Base-by-base conservation (phyloP, 2,113 vertebrate genomes). In the Helogale parvula region DNA sequence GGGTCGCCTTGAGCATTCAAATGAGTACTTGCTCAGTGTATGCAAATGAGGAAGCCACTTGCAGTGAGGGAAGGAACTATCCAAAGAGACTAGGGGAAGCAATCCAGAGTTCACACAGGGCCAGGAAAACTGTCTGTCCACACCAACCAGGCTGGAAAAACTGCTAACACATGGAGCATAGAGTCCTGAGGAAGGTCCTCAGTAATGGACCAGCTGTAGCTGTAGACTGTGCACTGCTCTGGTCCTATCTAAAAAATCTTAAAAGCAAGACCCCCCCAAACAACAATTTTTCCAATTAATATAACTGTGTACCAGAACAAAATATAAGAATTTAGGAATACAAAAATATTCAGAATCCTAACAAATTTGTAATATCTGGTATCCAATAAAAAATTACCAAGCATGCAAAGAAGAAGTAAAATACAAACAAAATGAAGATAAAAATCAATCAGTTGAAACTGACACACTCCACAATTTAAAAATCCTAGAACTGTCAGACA, bases 301-400 rank as follows among this genome's bases (percentile, higher is more conserved):
- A 52, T 31, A 90, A 68, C 60, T 88, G 27, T 54, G 4, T 69
- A 69, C 17, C 21, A 35, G 86, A 93, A 76, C 3, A 95, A 91
- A 88, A n/a, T 76, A 69, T 38, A 85, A 81, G 65, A 92, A 68
- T 47, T 84, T n/a, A 82, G 76, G 47, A 83, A 74, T 85, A 84
- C 3, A 84, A 65, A 79, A 94, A 60, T 66, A 50, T 76, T 19
- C 27, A 81, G 23, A 31, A 94, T n/a, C 5, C 45, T 47, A 47
- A 47, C 10, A 47, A 92, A 80, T 52, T 52, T 27, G 66, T 17
- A 77, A 33, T 52, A 16, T 83, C 29, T 83, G 17, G 3, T 79
- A 29, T 29, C 4, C 25, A 90, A 19, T 54, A 54, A 86, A 94
- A 90, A 93, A 79, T 79, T 47, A 52, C 3, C 31, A 63, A 57